Conservation (phyloP, 2,113 vertebrate genomes). For the Pelobates fuscus region DNA sequence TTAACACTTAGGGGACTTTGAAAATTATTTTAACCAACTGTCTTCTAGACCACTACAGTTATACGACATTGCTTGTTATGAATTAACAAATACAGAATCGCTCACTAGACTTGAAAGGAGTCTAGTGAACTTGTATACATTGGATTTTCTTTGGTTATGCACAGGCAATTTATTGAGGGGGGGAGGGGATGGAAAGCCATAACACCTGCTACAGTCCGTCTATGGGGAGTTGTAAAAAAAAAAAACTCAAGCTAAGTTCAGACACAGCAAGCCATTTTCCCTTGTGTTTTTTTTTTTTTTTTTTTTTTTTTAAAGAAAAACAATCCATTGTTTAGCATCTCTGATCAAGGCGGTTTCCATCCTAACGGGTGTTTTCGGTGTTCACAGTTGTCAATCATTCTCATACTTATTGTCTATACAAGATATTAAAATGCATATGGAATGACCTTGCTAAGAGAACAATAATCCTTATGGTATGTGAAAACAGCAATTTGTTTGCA, state of each 20-base stretch:
- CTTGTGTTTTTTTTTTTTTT: too few relatives aligned
- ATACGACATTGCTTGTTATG: too few relatives aligned
- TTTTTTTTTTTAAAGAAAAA: constrained; percentile 43
- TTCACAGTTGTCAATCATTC: neutral
- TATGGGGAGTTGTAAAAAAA: constrained; percentile 40
- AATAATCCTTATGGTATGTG: neutral
- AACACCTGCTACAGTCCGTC: constrained; percentile 69
- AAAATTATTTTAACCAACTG: too few relatives aligned
- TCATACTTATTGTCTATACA: neutral
- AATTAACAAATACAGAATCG: too few relatives aligned
- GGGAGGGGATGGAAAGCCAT: constrained; percentile 34
- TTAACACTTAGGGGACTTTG: too few relatives aligned
- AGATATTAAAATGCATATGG: neutral
- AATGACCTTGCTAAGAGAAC: neutral
- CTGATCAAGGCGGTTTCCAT: neutral
- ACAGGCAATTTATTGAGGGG: constrained; percentile 56
- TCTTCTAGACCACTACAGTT: too few relatives aligned
- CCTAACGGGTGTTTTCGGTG: neutral
- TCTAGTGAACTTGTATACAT: too few relatives aligned
- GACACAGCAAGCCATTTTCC: constrained; percentile 33
- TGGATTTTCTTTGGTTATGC: constrained; percentile 29
- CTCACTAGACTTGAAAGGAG: too few relatives aligned
- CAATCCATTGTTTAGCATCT: constrained; percentile 6
- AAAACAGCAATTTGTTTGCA: neutral
- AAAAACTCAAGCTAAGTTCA: constrained; percentile 4